Conservation (phyloP, 2,797 vertebrate species). For the Leuciscus waleckii region DNA sequence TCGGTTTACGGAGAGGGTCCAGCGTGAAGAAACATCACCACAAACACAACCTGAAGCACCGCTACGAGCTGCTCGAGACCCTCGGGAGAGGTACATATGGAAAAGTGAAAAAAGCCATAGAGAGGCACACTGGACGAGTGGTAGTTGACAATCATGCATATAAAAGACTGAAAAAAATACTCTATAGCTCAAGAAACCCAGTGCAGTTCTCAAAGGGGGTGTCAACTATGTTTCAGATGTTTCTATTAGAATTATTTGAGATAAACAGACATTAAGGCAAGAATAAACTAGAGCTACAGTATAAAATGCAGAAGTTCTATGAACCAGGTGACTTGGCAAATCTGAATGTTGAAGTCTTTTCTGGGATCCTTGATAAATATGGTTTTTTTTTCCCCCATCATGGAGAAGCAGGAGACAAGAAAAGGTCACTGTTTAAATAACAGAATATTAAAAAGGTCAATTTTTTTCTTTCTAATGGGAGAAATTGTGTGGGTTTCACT, state of each 20-base stretch:
- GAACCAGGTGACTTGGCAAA: not conserved
- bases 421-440: not conserved
- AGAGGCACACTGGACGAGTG: slow-evolving; percentile 87
- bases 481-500: not conserved
- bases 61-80: slow-evolving; percentile 88
- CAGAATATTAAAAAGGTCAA: not conserved
- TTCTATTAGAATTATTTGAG: not conserved
- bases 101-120: slow-evolving; percentile 88
- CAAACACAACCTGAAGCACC: slow-evolving; percentile 91
- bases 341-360: not conserved
- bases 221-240: not conserved
- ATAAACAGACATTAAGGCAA: not conserved
- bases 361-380: not conserved
- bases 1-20: slow-evolving; percentile 72
- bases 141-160: slow-evolving; percentile 71
- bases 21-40: slow-evolving; percentile 87
- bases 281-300: not conserved
- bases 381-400: not conserved
- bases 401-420: not conserved
- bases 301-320: not conserved
- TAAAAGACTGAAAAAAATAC: not conserved
- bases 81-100: slow-evolving; percentile 89
- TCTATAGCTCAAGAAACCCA: not conserved
- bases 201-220: not conserved
- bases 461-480: not conserved